Evolutionary conservation across 2,797 vertebrate genomes (phyloP).

Genomic region (Notolepis coatsorum): DNA sequence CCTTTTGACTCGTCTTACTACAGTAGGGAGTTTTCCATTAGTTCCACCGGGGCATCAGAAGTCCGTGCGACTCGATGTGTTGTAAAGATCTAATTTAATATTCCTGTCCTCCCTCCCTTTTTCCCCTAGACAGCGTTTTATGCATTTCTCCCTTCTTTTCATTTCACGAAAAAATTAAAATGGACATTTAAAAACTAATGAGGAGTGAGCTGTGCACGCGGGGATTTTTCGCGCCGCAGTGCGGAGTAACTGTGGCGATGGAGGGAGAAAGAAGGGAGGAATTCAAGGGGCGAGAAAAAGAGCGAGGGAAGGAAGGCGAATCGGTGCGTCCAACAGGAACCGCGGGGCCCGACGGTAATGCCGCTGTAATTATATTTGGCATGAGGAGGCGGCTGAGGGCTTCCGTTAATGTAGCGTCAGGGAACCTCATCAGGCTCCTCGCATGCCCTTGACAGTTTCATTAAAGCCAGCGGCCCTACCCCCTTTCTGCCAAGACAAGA

Average conservation of each 20-base stretch:
- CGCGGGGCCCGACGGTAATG: conserved; percentile 55
- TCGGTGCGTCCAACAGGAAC: conserved; percentile 41
- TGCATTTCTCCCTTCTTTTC: conserved; percentile 36
- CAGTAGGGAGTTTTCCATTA: conserved; percentile 30
- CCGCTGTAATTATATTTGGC: conserved; percentile 77
- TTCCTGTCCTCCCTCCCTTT: too few species aligned
- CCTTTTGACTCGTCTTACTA: too few species aligned
- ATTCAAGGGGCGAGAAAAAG: neutral
- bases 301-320: neutral
- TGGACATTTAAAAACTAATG: conserved; percentile 60
- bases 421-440: conserved; percentile 74
- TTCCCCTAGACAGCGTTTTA: conserved; percentile 8
- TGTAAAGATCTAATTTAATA: too few species aligned
- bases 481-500: conserved; percentile 53
- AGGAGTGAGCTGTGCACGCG: conserved; percentile 47
- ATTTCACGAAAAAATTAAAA: conserved; percentile 50
- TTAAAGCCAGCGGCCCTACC: conserved; percentile 69
- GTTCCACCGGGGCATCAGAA: conserved; percentile 5
- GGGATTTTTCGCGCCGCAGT: conserved; percentile 52
- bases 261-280: too few species aligned
- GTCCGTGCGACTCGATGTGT: too few species aligned
- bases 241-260: conserved; percentile 45
- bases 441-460: conserved; percentile 77
- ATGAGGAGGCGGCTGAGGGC: conserved; percentile 59
- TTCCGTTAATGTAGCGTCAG: conserved; percentile 64